These are phyloP conservation scores for Semnornis frantzii DNA, from an alignment of 2,113 vertebrate genomes.

Conservation along the genomic window DNA sequence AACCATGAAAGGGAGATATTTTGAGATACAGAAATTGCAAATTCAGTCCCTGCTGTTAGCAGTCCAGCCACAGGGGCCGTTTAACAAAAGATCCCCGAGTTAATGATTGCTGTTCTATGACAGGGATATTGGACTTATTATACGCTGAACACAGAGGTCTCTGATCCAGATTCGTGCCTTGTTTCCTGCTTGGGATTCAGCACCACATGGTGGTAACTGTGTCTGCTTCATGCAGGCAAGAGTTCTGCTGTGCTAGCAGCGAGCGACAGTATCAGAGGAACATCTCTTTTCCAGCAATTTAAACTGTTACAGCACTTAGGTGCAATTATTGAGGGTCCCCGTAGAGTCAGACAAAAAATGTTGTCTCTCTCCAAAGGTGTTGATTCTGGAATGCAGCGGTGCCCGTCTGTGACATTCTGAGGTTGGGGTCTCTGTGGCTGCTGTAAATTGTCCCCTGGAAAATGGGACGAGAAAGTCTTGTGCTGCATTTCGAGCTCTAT, in stretches of 20 bases:
- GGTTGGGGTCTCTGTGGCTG: constrained; percentile 23
- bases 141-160: constrained; percentile 57
- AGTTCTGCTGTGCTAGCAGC: constrained; percentile 15
- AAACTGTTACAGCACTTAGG: constrained; percentile 32
- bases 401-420: constrained; percentile 1
- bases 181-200: constrained; percentile 59
- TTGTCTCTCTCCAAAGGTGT: constrained; percentile 49
- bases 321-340: constrained; percentile 63
- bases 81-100: constrained; percentile 42
- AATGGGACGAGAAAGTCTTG: background rate
- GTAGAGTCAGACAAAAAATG: constrained; percentile 8
- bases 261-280: constrained; percentile 56
- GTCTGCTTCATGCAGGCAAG: constrained; percentile 53
- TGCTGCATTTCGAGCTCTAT: constrained; percentile 9
- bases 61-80: constrained; percentile 40
- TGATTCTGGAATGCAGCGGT: constrained; percentile 35
- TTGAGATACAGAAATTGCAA: constrained; percentile 44
- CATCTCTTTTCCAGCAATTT: constrained; percentile 62
- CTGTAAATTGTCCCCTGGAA: constrained; percentile 29
- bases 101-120: constrained; percentile 64
- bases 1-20: constrained; percentile 34
- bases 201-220: constrained; percentile 45
- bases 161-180: constrained; percentile 57
- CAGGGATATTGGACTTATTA: constrained; percentile 53
- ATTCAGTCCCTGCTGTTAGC: constrained; percentile 50